Evolutionary conservation across 1,140 invertebrate genomes (phyloP), one percentile per base, ranked within the genome.

Genomic region (Caenorhabditis briggsae): DNA sequence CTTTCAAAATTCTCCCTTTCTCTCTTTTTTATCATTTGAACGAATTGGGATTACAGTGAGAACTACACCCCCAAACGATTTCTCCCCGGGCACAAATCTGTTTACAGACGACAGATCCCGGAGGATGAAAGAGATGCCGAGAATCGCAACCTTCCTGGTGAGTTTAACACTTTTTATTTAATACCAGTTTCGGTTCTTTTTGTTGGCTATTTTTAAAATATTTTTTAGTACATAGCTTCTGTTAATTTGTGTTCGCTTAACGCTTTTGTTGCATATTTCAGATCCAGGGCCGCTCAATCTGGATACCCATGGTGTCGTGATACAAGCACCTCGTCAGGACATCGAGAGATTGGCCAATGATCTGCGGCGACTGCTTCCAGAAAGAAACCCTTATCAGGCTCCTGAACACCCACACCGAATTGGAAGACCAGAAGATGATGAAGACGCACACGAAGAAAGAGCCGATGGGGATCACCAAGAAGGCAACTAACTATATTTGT

Each of bases 121-220:
- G 23, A 46, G 43, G 20, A 74, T 74, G 65, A 41, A 18, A 74
- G 65, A 74, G 33, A 65, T 65, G 33, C 20, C 23, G 33, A 65
- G 12, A 7, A 65, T 33, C 61, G 64, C 11, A 33, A 33, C 18
- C 46, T 53, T 50, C n/a, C 23, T 5, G 46, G n/a, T 18, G 70
- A 78, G 11, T n/a, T n/a, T 5, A n/a, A 78, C 11, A 0, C n/a
- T 11, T 20, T 78, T 53, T 18, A 46, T n/a, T n/a, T 23, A 46
- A 46, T 78, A 50, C 12, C 46, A 50, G 48, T 11, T 6, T 25
- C 33, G 33, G 33, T 18, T 18, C n/a, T 12, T 59, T n/a, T 59
- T 59, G n/a, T 59, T 59, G 20, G 20, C 5, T 53, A 18, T 1
- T 5, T 1, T 1, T 1, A 53, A 12, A 53, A 12, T 1, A 2